Evolutionary conservation across 2,113 vertebrate genomes (phyloP), one percentile per base, ranked within the genome.

Genomic region (Ammodytes dubius): DNA sequence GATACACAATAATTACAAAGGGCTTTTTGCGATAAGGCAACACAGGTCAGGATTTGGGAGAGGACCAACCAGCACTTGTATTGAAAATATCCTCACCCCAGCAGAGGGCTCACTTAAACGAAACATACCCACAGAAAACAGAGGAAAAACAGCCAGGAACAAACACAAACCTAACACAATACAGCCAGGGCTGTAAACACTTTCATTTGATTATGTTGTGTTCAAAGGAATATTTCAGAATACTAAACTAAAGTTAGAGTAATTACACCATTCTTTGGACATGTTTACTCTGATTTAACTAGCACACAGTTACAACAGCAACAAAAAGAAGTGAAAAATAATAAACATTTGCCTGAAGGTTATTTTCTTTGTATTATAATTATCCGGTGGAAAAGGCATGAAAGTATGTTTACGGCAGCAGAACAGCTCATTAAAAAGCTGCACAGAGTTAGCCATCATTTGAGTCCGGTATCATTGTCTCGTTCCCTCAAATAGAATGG

Each of bases 341-440:
- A 79, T 76, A 46, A 63, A 75, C 50, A 70, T 78, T 35, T 77
- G 79, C 78, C 70, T 83, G 12, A 42, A 80, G 75, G 79, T 59
- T 73, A 35, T 68, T 27, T 85, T 83, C 70, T 66, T 75, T 86
- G 27, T 50, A 81, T 79, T 45, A 63, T 77, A 70, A 86, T 88
- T 82, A 74, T 27, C 75, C 61, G 14, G 35, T 74, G 70, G 43
- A 78, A 27, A 27, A 82, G 70, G 64, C 68, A 82, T 83, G 66
- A 76, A 75, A 82, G 81, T 47, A n/a, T 88, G 88, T 88, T 88
- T 83, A 88, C 85, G 78, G 78, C 80, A 73, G 72, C 42, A 0
- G 27, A 27, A 27, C 61, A 9, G 64, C 84, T 90, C 88, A 86
- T 91, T 90, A 90, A 86, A 27, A 83, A 82, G 56, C 66, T 81